Evolutionary conservation across 2,113 vertebrate species (phyloP).

Genomic region (Rallus limicola): DNA sequence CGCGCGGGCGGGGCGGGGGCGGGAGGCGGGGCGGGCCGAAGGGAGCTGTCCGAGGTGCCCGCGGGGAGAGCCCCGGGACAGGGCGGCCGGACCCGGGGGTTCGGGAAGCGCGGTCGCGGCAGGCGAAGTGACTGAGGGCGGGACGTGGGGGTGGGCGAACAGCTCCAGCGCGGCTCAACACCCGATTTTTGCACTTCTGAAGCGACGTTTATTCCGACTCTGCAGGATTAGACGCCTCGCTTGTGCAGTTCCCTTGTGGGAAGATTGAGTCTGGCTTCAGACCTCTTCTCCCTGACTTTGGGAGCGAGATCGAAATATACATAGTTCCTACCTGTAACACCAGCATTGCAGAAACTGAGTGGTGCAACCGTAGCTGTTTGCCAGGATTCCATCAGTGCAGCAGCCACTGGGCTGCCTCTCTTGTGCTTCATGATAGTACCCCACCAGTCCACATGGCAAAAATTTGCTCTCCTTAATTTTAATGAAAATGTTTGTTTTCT

Average conservation of each 20-base stretch:
- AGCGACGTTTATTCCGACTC: neutral
- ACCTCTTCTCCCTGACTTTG: neutral
- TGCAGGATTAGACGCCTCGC: neutral
- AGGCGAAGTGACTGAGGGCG: too few species aligned
- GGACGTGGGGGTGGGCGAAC: fast-evolving
- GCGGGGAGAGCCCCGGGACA: fast-evolving
- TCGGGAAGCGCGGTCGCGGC: neutral
- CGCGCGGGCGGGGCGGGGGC: neutral
- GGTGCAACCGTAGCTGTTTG: neutral
- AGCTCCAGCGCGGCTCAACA: neutral
- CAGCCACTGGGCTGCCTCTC: neutral
- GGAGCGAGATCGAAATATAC: neutral
- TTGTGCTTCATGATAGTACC: neutral
- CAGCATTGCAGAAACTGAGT: neutral
- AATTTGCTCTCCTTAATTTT: neutral
- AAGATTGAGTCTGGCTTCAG: neutral
- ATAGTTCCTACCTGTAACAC: neutral
- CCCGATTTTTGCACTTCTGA: neutral
- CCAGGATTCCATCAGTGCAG: neutral
- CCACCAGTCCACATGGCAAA: neutral
- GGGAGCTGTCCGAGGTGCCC: conserved; percentile 55
- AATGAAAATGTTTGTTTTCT: neutral
- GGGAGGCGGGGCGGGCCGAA: neutral
- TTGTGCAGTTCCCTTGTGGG: neutral
- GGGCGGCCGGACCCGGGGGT: neutral